phyloP scores from a whole-genome alignment of 2,113 vertebrate genomes.

The Saguinus imperator region DNA sequence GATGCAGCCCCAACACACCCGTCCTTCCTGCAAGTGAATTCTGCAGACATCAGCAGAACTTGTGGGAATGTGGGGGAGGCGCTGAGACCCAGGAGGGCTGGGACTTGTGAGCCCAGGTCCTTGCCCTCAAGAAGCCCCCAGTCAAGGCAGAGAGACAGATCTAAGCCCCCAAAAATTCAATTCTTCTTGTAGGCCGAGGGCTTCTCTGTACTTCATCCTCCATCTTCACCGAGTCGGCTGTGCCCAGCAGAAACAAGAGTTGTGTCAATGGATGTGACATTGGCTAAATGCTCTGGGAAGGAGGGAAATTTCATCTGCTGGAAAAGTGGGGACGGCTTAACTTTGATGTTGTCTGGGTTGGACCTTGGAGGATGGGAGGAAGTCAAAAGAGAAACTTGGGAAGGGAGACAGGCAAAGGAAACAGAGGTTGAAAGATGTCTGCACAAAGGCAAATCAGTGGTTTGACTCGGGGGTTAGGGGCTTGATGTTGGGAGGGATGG shows the following conservation, averaged over 20 bases:
- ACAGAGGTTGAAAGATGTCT: neutral
- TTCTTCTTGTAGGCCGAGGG: neutral
- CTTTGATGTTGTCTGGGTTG: neutral
- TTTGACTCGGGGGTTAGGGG: fast-evolving
- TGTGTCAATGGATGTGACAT: neutral
- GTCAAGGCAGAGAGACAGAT: neutral
- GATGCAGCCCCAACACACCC: no score
- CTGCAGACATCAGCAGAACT: neutral
- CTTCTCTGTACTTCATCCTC: neutral
- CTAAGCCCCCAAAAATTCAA: neutral
- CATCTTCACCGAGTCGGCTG: neutral
- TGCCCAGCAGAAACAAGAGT: neutral
- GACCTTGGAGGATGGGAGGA: neutral
- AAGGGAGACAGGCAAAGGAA: neutral
- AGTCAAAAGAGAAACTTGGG: neutral
- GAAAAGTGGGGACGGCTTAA: neutral
- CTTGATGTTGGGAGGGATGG: neutral
- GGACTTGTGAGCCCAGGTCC: neutral
- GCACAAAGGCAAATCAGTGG: neutral
- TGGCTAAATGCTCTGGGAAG: neutral
- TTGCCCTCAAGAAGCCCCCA: neutral
- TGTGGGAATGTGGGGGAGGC: fast-evolving
- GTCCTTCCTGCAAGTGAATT: neutral
- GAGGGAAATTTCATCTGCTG: neutral
- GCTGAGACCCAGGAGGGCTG: neutral